Base-by-base conservation (phyloP, 2,888 invertebrate species). In the Allophyes oxyacanthae region DNA sequence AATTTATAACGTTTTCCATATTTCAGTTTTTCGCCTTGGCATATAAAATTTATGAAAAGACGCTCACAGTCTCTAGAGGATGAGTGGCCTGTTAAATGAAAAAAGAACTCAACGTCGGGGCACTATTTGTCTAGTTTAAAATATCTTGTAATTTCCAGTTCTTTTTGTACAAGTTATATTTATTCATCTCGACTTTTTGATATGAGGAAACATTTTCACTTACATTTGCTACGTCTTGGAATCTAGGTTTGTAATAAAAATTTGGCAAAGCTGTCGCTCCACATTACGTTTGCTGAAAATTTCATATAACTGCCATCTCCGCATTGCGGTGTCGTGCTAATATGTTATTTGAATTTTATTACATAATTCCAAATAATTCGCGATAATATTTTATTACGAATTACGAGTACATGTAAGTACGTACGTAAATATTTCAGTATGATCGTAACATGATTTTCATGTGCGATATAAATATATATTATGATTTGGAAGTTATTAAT, bases 41-140 rank as follows among this genome's bases (percentile, higher is more conserved):
- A 51, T 63, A 55, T 65, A 65, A 68, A 53, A 75, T 67, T 55
- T 71, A 75, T 73, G 64, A 64, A 73, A 67, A 67, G 72, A 62
- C 57, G 56, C 53, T 42, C 30, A 20, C 33, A 43, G 57, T 63
- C 60, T 50, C 62, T 14, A 33, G 59, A 53, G 63, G 48, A 34
- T 55, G 44, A 75, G 62, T 64, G 53, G 56, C 33, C 41, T 50
- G 40, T 54, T 60, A 61, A 40, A 56, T 40, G 33, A 55, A 64
- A 63, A 66, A 62, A 66, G 28, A 34, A 40, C 44, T 0, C 32
- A 8, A 26, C 38, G 41, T 48, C 36, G 38, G 40, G 36, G 9
- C 38, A 56, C 40, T 59, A 51, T 67, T 67, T 60, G 49, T 72
- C 13, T 50, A 53, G 58, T 43, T 66, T 56, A 11, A 44, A 52